These are phyloP conservation scores for Drosophila neutralis DNA, from an alignment of 2,888 invertebrate species.

Conservation along the genomic window DNA sequence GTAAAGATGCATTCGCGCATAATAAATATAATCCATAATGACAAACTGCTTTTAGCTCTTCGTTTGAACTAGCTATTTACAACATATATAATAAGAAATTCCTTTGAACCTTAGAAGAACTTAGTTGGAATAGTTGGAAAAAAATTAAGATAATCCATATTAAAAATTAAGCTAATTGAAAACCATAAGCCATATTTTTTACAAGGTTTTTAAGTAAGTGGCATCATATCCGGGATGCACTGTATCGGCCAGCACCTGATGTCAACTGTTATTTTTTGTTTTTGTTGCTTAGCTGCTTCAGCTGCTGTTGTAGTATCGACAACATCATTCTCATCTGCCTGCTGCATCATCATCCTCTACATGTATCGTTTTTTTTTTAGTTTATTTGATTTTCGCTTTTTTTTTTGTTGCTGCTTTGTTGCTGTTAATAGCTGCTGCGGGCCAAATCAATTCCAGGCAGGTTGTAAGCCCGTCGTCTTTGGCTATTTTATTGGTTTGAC, in stretches of 20 bases:
- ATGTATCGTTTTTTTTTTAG: constrained; percentile 20
- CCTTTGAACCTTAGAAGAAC: neutral
- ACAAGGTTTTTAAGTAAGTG: neutral
- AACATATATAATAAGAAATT: neutral
- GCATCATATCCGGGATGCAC: constrained; percentile 15
- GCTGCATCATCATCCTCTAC: constrained; percentile 26
- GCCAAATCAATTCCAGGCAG: constrained; percentile 76
- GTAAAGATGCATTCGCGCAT: no score
- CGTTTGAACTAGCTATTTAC: no score
- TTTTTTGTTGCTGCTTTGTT: constrained; percentile 58
- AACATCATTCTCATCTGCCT: constrained; percentile 41
- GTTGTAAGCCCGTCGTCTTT: constrained; percentile 64
- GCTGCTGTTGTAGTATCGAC: constrained; percentile 33
- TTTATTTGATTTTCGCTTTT: constrained; percentile 5
- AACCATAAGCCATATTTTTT: neutral
- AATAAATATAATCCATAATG: no score
- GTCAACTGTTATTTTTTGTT: constrained; percentile 39
- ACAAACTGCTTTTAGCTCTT: no score
- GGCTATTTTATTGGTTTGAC: constrained; percentile 77
- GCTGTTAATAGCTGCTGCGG: constrained; percentile 74
- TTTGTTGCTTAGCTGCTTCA: constrained; percentile 8
- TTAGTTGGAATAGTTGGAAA: no score
- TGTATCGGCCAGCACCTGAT: constrained; percentile 52
- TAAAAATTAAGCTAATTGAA: neutral
- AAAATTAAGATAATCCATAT: neutral